Evolutionary conservation across 2,113 vertebrate species (phyloP).

Genomic region (Pseudopodoces humilis): DNA sequence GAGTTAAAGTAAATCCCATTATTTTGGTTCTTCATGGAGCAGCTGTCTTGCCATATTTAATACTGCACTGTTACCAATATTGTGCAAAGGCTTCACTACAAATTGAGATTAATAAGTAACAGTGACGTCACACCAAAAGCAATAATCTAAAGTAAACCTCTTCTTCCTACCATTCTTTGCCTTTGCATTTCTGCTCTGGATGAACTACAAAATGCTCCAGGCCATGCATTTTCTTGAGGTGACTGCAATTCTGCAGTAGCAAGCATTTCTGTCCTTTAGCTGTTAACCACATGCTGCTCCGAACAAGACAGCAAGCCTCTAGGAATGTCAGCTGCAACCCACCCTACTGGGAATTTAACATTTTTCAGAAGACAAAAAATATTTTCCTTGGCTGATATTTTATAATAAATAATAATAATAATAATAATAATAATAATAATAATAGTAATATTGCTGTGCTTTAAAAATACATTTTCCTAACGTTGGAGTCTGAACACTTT

Average conservation of each 20-base stretch:
- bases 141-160: not conserved
- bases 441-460: not conserved
- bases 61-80: not conserved
- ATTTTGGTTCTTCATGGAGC: not conserved
- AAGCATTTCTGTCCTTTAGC: not conserved
- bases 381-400: slow-evolving; percentile 11
- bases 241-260: not conserved
- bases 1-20: not conserved
- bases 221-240: not conserved
- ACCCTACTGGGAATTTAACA: not conserved
- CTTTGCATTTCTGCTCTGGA: not conserved
- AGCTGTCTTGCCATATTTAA: not conserved
- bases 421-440: not conserved
- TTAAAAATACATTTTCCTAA: slow-evolving; percentile 14
- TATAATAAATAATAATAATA: not conserved
- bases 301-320: slow-evolving; percentile 11
- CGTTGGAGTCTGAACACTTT: not conserved
- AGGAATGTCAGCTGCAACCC: not conserved
- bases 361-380: slow-evolving; percentile 19
- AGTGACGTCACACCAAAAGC: not conserved
- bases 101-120: not conserved
- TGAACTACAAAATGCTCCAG: not conserved
- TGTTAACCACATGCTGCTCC: not conserved
- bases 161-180: not conserved
- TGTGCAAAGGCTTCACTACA: not conserved